A percentile compares a stretch with the other conserved stretches of the same genome.
Evolutionary conservation across 2,888 invertebrate species (phyloP).

Genomic region (Rhagophthalmus giganteus): DNA sequence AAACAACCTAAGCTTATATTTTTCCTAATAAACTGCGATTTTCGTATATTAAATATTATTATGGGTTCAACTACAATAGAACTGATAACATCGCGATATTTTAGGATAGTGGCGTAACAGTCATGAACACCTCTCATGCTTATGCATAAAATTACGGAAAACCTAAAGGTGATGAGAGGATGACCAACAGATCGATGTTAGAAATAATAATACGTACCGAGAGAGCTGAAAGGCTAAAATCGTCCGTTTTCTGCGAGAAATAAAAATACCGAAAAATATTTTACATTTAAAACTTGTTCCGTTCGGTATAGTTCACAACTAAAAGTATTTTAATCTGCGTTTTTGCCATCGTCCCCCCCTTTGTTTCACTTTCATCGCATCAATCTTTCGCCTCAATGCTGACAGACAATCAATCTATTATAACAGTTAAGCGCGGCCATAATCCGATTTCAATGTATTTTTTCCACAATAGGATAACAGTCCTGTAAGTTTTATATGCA

Average conservation of each 20-base stretch:
- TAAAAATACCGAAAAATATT: conserved; percentile 22
- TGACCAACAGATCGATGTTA: no score
- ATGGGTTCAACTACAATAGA: no score
- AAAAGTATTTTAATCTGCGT: conserved; percentile 32
- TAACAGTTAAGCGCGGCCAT: conserved; percentile 41
- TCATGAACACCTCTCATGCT: no score
- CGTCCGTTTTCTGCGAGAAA: conserved; percentile 4
- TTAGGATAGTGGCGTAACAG: no score
- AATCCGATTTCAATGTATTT: conserved; percentile 47
- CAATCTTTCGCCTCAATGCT: conserved; percentile 46
- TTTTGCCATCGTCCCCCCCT: conserved; percentile 23
- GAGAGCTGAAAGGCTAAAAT: no score
- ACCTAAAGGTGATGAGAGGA: neutral
- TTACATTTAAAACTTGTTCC: conserved; percentile 25
- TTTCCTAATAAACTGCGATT: no score
- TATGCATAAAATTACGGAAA: neutral
- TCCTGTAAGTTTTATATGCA: conserved; percentile 27
- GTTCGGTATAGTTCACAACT: conserved; percentile 23
- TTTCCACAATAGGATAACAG: conserved; percentile 34
- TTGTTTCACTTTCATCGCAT: conserved; percentile 42
- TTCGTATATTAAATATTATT: no score
- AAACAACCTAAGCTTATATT: no score
- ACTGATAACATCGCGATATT: no score
- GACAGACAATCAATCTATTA: conserved; percentile 50
- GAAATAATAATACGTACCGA: no score